Evolutionary conservation across 2,113 vertebrate genomes (phyloP).

Genomic region (Numenius arquata): DNA sequence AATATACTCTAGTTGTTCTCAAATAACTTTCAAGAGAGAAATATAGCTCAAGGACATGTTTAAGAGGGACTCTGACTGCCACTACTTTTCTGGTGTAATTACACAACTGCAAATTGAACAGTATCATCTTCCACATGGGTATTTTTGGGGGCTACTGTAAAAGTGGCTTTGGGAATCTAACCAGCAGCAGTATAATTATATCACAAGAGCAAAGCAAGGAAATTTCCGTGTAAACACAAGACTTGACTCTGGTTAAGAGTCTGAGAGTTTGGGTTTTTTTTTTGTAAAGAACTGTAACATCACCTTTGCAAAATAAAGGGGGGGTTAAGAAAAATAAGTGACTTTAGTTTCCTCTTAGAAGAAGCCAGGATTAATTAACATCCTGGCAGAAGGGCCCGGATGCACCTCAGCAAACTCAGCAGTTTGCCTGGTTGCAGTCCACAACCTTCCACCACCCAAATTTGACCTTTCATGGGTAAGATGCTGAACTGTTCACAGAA

Average conservation of each 20-base stretch:
- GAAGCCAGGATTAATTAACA: not conserved
- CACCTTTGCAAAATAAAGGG: not conserved
- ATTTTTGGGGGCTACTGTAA: not conserved
- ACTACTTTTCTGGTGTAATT: constrained; percentile 5
- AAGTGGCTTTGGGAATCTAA: not conserved
- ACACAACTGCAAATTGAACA: constrained; percentile 4
- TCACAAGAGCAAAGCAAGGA: not conserved
- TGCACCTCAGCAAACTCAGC: not conserved
- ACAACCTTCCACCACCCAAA: not conserved
- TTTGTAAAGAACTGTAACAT: not conserved
- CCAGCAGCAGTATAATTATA: not conserved
- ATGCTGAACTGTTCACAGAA: not conserved
- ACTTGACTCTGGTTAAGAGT: not conserved
- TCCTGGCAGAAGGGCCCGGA: not conserved
- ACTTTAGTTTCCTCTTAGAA: not conserved
- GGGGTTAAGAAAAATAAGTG: not conserved
- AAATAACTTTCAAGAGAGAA: constrained; percentile 23
- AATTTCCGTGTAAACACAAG: not conserved
- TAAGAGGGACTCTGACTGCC: not conserved
- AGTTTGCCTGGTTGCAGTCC: not conserved
- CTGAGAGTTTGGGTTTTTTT: not conserved
- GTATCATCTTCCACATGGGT: not conserved
- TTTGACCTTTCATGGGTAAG: not conserved
- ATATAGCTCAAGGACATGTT: not conserved
- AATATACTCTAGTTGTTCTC: not conserved